Evolutionary conservation across 1,140 invertebrate genomes (phyloP), one percentile per base, ranked within the genome.

Genomic region (Apocrypta bakeri): DNA sequence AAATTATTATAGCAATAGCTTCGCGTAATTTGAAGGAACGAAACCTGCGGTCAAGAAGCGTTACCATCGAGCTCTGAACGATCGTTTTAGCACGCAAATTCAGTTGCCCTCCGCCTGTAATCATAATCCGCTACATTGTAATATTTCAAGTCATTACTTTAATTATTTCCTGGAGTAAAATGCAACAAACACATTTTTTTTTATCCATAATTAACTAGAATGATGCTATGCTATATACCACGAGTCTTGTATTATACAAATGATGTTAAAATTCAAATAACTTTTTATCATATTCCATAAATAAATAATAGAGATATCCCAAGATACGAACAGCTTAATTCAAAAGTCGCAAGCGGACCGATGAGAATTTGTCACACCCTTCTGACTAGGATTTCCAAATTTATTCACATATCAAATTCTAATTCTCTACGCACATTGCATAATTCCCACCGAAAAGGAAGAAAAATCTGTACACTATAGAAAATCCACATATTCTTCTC

Each of bases 131-230:
- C 25, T 48, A 37, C 33, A 68, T 76, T 27, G 27, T 27, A 63
- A 76, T 71, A 76, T 76, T 81, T 81, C 1, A 40, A 64, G 42
- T 78, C 48, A 73, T 82, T 78, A 82, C 21, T 63, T 77, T 82
- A 82, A 82, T 72, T 27, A 82, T 82, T 82, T 77, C 74, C 74
- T 77, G n/a, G 24, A 72, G 37, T 37, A 42, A 79, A 76, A 14
- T 37, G 24, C n/a, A 8, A 14, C 24, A 73, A 42, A 68, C 37
- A 77, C 33, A 9, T n/a, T n/a, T 31, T 77, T 75, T 76, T 64
- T 25, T 24, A 64, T 25, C 3, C 31, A 21, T 48, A 79, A 79
- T 72, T 79, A 79, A 9, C n/a, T 24, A 27, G 56, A 71, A 61
- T 42, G n/a, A 21, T 40, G 37, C 33, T 21, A 40, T 37, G 21